Base-by-base conservation (phyloP, 2,888 invertebrate genomes). In the Melinaea menophilus region DNA sequence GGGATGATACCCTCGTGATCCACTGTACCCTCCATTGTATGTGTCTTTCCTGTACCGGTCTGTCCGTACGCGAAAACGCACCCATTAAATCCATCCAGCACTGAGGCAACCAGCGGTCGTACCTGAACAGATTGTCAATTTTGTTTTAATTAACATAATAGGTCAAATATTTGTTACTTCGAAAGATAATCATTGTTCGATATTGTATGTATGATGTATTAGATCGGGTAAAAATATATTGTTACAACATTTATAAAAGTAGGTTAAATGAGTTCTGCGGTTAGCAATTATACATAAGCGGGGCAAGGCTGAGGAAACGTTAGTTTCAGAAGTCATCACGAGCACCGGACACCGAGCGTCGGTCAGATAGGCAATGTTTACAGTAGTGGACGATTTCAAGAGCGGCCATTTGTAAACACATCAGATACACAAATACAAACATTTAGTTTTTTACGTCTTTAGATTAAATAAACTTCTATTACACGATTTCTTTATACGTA, bases 31-130 rank as follows among this genome's bases (percentile, higher is more conserved):
- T 94, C 94, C 94, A 94, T 94, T 11, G 94, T 94, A 84, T 93
- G 94, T 9, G 94, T 94, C 84, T 94, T 94, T 59, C 99, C 99
- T 0, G 99, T 99, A 67, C 99, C 99, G 0, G 99, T 99, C 90
- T 99, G 99, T 0, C 99, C 99, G 85, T 99, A 99, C 1, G 99
- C 99, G 91, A 99, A 99, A 72, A 99, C 98, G 74, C 99, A 99
- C 12, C 99, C 99, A 88, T 99, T 99, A 88, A 99, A 99, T 2
- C 99, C 99, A 79, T 97, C 96, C 67, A 99, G 92, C 4, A 99
- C 99, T 1, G 98, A 98, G 69, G 98, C 95, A 33, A 99, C 98
- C 75, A 99, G 88, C 0, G 98, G 98, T 57, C 97, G 94, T 62
- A 99, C 90, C 91, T 91, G 79, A 0, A 12, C 4, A 57, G 31